Evolutionary conservation across 2,888 invertebrate genomes (phyloP).

Genomic region (Diogma glabrata): DNA sequence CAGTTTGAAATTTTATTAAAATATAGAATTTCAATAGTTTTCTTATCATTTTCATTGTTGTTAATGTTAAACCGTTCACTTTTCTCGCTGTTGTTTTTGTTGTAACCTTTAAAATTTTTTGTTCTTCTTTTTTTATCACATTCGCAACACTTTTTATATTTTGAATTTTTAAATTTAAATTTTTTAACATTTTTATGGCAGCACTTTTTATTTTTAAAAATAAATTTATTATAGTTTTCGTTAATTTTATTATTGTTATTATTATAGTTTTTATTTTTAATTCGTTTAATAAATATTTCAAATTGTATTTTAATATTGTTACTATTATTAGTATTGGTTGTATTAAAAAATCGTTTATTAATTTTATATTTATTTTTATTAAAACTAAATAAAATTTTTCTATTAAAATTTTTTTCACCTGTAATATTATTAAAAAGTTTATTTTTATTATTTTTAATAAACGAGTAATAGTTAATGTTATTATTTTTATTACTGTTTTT

Average conservation of each 20-base stretch:
- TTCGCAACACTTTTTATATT: conserved; percentile 6
- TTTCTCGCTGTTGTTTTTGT: conserved; percentile 17
- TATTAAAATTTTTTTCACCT: conserved; percentile 7
- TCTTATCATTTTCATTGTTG: conserved; percentile 11
- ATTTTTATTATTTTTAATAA: conserved; percentile 2
- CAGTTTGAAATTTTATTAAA: conserved; percentile 2
- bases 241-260: no score
- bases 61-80: conserved; percentile 18
- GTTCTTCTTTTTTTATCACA: conserved; percentile 11
- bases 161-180: conserved; percentile 7
- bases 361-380: no score
- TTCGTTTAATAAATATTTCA: conserved; percentile 9
- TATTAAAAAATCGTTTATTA: no score
- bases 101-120: conserved; percentile 17
- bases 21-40: conserved; percentile 1
- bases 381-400: conserved; percentile 7
- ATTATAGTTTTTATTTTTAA: conserved; percentile 6
- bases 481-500: no score
- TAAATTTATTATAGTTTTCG: no score
- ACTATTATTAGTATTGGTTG: no score
- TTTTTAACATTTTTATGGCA: conserved; percentile 7
- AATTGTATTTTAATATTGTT: conserved; percentile 3
- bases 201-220: no score
- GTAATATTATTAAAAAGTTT: conserved; percentile 6
- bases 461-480: no score